These are phyloP conservation scores for Chaetophractus vellerosus DNA, from an alignment of 2,797 vertebrate genomes.

Conservation along the genomic window DNA sequence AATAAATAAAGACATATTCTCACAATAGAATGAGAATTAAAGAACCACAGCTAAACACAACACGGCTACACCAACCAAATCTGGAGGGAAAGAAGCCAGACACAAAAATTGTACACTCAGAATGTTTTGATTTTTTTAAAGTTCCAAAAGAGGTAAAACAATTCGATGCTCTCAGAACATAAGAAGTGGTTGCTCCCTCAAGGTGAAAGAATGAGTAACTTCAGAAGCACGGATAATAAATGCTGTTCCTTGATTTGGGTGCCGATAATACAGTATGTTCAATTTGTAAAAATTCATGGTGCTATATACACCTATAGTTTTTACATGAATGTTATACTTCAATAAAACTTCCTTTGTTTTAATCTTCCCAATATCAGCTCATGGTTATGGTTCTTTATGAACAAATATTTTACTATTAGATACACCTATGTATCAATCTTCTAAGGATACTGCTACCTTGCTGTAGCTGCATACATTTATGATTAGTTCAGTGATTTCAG, in stretches of 20 bases:
- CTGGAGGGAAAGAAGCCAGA: neutral
- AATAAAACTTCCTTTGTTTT: neutral
- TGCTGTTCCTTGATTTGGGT: neutral
- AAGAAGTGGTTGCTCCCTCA: neutral
- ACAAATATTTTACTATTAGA: constrained; percentile 3
- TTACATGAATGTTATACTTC: neutral
- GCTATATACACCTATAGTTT: neutral
- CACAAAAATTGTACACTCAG: neutral
- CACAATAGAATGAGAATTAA: neutral
- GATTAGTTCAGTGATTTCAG: neutral
- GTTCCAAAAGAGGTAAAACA: neutral
- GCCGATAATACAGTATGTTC: neutral
- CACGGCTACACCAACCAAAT: neutral
- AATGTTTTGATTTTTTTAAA: neutral
- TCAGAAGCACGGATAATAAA: neutral
- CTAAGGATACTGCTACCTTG: neutral
- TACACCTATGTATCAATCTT: neutral
- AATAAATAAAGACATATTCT: constrained; percentile 5
- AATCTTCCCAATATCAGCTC: neutral
- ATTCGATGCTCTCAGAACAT: neutral
- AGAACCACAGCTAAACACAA: neutral
- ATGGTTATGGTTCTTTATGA: neutral
- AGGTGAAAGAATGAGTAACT: neutral
- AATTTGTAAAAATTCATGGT: constrained; percentile 18
- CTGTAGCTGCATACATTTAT: neutral